Evolutionary conservation across 2,888 invertebrate species (phyloP).

Genomic region (Cremastinae sp.): DNA sequence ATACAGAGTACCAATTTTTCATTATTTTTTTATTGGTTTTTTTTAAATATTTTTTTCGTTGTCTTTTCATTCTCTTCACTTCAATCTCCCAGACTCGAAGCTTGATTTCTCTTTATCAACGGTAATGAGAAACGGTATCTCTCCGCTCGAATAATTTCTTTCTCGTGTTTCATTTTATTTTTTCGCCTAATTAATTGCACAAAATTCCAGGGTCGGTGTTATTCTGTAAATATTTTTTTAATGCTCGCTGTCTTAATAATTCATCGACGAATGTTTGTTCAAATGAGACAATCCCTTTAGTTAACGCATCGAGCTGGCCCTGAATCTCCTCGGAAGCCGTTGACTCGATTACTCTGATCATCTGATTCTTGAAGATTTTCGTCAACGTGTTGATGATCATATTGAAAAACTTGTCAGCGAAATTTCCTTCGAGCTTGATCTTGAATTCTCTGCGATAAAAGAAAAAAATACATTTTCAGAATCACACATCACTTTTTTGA

Average conservation of each 20-base stretch:
- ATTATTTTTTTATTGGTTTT: slow-evolving; percentile 1
- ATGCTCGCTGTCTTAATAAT: not conserved
- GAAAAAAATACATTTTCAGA: slow-evolving; percentile 15
- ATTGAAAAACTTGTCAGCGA: slow-evolving; percentile 64
- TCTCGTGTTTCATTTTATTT: too few relatives aligned
- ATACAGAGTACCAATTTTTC: not conserved
- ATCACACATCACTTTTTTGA: not conserved
- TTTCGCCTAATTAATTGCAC: too few relatives aligned
- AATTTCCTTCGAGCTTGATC: slow-evolving; percentile 65
- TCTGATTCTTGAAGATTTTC: slow-evolving; percentile 50
- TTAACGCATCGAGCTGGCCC: slow-evolving; percentile 51
- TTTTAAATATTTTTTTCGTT: not conserved
- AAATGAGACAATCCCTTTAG: too few relatives aligned
- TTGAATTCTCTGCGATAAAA: slow-evolving; percentile 60
- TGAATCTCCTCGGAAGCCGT: slow-evolving; percentile 38
- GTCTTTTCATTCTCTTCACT: not conserved
- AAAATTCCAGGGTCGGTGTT: too few relatives aligned
- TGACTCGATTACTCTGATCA: slow-evolving; percentile 53
- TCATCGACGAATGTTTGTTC: slow-evolving; percentile 38
- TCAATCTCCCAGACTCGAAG: not conserved
- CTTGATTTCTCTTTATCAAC: too few relatives aligned
- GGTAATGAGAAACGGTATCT: too few relatives aligned
- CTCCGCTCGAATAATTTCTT: too few relatives aligned
- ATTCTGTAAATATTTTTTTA: not conserved
- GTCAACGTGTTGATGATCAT: slow-evolving; percentile 51